Evolutionary conservation across 2,797 vertebrate genomes (phyloP).

Genomic region (Zalophus californianus): DNA sequence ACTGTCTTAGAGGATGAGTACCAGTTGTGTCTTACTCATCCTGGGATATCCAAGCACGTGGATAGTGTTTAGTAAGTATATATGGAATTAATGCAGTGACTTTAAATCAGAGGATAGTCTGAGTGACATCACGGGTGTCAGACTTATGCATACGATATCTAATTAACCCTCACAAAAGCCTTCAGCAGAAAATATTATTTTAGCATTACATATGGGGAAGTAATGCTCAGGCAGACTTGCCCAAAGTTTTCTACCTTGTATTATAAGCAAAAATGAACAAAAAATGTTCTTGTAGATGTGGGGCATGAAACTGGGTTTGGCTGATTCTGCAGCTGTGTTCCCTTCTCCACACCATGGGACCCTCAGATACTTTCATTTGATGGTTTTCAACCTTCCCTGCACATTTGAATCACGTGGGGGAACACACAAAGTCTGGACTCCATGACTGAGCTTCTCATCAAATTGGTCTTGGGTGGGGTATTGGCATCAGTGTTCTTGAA

Average conservation of each 20-base stretch:
- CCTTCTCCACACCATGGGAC: neutral
- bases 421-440: neutral
- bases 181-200: neutral
- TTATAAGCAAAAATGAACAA: neutral
- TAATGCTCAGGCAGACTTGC: neutral
- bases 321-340: neutral
- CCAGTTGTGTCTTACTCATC: neutral
- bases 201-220: neutral
- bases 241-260: too few relatives aligned
- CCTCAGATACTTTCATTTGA: neutral
- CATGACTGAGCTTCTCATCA: neutral
- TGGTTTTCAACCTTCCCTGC: neutral
- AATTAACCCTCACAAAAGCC: neutral
- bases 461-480: neutral
- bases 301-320: neutral
- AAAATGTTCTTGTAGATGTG: too few relatives aligned
- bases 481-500: neutral
- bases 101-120: neutral
- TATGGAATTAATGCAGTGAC: neutral
- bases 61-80: neutral
- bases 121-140: neutral
- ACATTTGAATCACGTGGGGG: neutral
- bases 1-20: neutral
- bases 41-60: neutral
- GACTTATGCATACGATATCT: neutral